phyloP scores from a whole-genome alignment of 2,797 vertebrate species.

The Sylvia borin region DNA sequence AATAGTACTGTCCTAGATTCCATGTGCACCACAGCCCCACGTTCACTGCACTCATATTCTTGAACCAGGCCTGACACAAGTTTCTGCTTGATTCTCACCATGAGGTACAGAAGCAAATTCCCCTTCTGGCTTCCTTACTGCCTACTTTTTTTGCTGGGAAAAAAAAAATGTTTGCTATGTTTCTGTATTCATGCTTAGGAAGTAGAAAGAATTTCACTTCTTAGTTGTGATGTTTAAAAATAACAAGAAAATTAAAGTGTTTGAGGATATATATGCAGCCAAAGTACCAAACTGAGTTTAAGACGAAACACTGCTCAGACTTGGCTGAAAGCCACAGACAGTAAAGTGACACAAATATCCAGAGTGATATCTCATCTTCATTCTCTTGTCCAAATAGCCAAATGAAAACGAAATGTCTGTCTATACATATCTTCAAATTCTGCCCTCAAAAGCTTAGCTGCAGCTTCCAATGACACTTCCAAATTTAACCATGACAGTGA shows the following conservation, averaged over 20 bases:
- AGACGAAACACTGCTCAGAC: background rate
- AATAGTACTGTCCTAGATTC: slow-evolving; percentile 33
- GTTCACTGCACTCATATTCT: background rate
- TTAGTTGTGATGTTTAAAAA: background rate
- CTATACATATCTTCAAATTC: background rate
- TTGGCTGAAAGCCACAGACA: background rate
- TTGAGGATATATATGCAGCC: background rate
- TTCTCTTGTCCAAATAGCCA: background rate
- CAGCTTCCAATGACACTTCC: slow-evolving; percentile 5
- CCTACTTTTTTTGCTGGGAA: background rate
- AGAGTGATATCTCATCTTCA: background rate
- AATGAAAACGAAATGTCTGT: background rate
- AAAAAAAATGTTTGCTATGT: background rate
- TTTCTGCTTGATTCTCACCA: background rate
- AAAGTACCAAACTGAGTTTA: background rate
- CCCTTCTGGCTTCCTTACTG: background rate
- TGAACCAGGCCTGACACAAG: background rate
- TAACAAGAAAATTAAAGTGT: background rate
- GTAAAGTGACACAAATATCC: background rate
- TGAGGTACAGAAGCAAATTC: background rate
- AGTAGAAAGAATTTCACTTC: background rate
- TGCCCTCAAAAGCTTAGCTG: background rate
- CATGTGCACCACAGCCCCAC: background rate
- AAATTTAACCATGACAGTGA: slow-evolving; percentile 3
- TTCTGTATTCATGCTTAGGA: background rate